Evolutionary conservation across 2,797 vertebrate species (phyloP).

Genomic region (Neostethus bicornis): DNA sequence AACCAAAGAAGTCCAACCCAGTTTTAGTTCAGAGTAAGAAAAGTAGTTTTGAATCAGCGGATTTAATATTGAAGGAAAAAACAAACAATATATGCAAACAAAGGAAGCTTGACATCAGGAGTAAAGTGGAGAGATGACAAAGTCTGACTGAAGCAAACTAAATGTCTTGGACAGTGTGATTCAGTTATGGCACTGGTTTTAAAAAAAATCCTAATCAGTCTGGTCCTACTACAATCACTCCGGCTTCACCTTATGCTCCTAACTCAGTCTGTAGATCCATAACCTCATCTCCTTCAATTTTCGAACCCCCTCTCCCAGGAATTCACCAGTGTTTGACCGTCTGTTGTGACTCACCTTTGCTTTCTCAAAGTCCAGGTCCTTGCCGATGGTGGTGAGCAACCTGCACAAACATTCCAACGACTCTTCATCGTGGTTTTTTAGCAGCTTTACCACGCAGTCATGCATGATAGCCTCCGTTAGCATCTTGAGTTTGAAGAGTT

Average conservation of each 20-base stretch:
- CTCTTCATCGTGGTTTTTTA: conserved; percentile 96
- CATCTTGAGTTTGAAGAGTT: conserved; percentile 99
- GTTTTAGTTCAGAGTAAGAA: neutral
- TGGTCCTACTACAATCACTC: too few species aligned
- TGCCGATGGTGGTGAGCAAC: conserved; percentile 95
- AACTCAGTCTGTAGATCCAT: too few species aligned
- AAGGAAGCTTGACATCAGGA: too few species aligned
- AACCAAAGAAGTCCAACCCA: neutral
- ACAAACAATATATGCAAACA: too few species aligned
- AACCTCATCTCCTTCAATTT: too few species aligned
- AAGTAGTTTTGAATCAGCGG: neutral
- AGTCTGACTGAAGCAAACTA: too few species aligned
- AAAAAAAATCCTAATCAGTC: too few species aligned
- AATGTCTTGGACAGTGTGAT: too few species aligned
- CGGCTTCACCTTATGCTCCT: too few species aligned
- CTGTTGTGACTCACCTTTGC: conserved; percentile 86
- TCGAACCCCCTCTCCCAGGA: neutral
- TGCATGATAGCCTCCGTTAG: conserved; percentile 98
- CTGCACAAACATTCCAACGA: conserved; percentile 96
- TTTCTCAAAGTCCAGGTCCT: conserved; percentile 97
- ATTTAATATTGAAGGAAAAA: neutral
- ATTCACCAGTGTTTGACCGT: neutral
- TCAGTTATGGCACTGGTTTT: too few species aligned
- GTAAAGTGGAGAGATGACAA: too few species aligned
- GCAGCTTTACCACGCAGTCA: conserved; percentile 95